phyloP scores from a whole-genome alignment of 2,888 invertebrate genomes.

The Lasioglossum leucozonium region DNA sequence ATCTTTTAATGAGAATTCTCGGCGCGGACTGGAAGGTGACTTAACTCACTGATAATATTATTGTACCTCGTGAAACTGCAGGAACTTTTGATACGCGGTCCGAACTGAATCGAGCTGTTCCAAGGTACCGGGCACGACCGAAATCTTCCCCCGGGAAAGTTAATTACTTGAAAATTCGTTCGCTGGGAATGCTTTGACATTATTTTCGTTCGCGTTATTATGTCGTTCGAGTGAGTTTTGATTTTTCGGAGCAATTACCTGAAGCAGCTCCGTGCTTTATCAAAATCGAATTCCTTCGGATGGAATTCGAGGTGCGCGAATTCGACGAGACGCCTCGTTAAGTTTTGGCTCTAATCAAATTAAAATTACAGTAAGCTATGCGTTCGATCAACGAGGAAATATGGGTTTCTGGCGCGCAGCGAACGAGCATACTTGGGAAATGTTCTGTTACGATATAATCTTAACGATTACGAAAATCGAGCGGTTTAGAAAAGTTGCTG shows the following conservation, averaged over 20 bases:
- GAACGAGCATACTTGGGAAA: not conserved
- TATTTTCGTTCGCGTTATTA: not conserved
- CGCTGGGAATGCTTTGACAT: slow-evolving; percentile 3
- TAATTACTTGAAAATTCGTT: slow-evolving; percentile 50
- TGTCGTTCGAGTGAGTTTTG: not conserved
- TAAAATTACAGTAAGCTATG: not conserved
- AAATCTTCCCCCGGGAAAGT: slow-evolving; percentile 16
- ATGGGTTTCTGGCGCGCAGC: not conserved
- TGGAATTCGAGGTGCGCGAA: not conserved
- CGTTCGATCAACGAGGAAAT: not conserved
- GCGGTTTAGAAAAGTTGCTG: too few relatives aligned
- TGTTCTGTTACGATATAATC: not conserved
- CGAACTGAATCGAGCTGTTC: slow-evolving; percentile 52
- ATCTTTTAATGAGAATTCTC: slow-evolving; percentile 72
- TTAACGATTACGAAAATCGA: too few relatives aligned
- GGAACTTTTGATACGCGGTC: slow-evolving; percentile 62
- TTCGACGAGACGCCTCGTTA: not conserved
- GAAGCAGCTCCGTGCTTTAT: not conserved
- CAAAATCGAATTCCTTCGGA: not conserved
- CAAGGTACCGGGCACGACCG: slow-evolving; percentile 29
- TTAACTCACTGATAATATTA: slow-evolving; percentile 70
- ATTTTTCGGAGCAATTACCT: not conserved
- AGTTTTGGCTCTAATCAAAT: not conserved
- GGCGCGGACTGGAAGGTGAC: slow-evolving; percentile 56
- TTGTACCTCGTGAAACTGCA: slow-evolving; percentile 57